Evolutionary conservation across 2,888 invertebrate species (phyloP).

Genomic region (Drosophila aldrichi): DNA sequence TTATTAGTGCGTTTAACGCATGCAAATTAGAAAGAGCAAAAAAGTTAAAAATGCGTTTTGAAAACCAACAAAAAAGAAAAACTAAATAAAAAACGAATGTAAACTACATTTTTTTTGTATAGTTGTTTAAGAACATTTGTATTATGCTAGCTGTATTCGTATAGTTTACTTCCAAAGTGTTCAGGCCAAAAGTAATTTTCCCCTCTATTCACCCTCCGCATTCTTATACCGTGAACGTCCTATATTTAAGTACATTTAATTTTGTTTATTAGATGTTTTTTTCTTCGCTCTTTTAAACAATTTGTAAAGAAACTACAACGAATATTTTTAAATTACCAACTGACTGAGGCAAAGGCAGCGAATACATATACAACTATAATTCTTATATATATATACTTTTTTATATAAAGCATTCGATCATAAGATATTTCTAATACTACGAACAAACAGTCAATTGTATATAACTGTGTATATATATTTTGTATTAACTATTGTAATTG

Average conservation of each 20-base stretch:
- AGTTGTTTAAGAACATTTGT: conserved; percentile 27
- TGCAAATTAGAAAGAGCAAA: not conserved
- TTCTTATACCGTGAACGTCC: conserved; percentile 32
- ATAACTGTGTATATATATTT: conserved; percentile 34
- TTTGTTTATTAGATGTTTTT: conserved; percentile 8
- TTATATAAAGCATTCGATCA: conserved; percentile 10
- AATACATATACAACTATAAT: conserved; percentile 31
- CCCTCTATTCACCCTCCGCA: not conserved
- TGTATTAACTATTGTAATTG: conserved; percentile 24
- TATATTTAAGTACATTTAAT: conserved; percentile 21
- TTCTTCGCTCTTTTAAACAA: conserved; percentile 6
- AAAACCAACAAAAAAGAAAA: conserved; percentile 45
- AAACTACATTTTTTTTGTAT: conserved; percentile 14
- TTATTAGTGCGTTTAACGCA: conserved; percentile 56
- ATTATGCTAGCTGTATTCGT: conserved; percentile 52
- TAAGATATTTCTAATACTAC: conserved; percentile 12
- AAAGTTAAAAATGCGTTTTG: conserved; percentile 37
- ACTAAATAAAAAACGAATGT: conserved; percentile 7
- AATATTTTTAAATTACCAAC: conserved; percentile 51
- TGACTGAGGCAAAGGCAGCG: conserved; percentile 61
- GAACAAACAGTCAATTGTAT: conserved; percentile 18
- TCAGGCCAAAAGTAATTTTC: conserved; percentile 76
- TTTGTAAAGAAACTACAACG: conserved; percentile 45
- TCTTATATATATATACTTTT: conserved; percentile 2
- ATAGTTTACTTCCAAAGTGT: conserved; percentile 75